Evolutionary conservation across 2,888 invertebrate genomes (phyloP).

Genomic region (Ashinkailepas kermadecensis): DNA sequence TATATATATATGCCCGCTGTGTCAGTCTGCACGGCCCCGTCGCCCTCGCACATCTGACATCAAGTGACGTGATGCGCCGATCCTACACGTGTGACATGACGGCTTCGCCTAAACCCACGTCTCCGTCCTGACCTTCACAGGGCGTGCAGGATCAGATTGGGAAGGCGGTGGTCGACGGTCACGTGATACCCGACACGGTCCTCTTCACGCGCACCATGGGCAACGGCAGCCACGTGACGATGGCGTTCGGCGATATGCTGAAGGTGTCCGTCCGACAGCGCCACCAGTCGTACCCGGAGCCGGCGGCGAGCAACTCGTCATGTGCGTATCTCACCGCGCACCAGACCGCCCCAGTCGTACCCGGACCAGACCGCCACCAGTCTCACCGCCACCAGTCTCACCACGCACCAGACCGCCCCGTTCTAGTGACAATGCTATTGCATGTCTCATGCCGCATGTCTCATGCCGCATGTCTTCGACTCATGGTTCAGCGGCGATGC

Average conservation of each 20-base stretch:
- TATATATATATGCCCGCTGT: not conserved
- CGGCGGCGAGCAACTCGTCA: not conserved
- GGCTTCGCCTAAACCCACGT: too few relatives aligned
- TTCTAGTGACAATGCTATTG: too few relatives aligned
- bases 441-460: too few relatives aligned
- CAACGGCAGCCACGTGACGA: constrained; percentile 63
- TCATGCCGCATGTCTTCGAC: too few relatives aligned
- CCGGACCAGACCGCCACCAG: too few relatives aligned
- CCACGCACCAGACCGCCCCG: too few relatives aligned
- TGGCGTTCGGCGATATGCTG: constrained; percentile 73
- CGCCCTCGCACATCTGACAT: too few relatives aligned
- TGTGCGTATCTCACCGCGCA: not conserved
- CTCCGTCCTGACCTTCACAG: not conserved
- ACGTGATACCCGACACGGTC: constrained; percentile 77
- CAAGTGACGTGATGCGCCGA: too few relatives aligned
- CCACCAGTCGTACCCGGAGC: constrained; percentile 34
- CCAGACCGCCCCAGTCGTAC: not conserved
- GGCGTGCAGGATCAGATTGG: constrained; percentile 58
- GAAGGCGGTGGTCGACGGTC: constrained; percentile 77
- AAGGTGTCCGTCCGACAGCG: constrained; percentile 60
- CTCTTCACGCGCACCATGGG: constrained; percentile 72
- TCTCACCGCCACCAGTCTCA: too few relatives aligned
- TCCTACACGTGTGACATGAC: too few relatives aligned
- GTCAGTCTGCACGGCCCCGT: not conserved
- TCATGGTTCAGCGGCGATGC: too few relatives aligned